A percentile compares a stretch with the other conserved stretches of the same genome.
Evolutionary conservation across 1,140 invertebrate species (phyloP).

Genomic region (Zaprionus davidi): DNA sequence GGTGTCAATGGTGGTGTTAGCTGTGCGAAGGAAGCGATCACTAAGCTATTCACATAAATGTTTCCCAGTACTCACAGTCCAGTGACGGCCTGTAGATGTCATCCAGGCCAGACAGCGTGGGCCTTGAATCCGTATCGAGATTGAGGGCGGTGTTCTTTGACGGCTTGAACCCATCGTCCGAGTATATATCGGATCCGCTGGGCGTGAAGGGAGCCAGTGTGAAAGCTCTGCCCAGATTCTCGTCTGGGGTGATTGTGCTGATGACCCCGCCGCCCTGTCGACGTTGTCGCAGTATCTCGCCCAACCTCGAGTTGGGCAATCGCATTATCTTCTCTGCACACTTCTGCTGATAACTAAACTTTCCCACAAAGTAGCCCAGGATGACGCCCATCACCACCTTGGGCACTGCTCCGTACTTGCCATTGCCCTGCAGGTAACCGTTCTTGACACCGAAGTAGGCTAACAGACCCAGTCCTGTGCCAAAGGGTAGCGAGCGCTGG

Average conservation of each 20-base stretch:
- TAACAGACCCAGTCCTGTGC: constrained; percentile 86
- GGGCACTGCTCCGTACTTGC: constrained; percentile 87
- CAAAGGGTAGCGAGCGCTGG: constrained; percentile 88
- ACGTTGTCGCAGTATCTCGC: constrained; percentile 68
- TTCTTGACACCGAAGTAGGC: constrained; percentile 87
- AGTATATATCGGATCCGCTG: constrained; percentile 82
- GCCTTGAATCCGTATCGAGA: constrained; percentile 84
- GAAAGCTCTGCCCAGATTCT: constrained; percentile 84
- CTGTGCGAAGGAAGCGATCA: background rate
- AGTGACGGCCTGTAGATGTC: constrained; percentile 85
- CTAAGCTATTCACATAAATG: background rate
- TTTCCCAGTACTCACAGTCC: constrained; percentile 78
- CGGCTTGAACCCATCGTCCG: constrained; percentile 74
- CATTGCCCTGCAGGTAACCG: constrained; percentile 85
- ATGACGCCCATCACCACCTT: constrained; percentile 88
- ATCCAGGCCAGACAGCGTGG: constrained; percentile 84
- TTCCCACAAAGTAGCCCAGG: constrained; percentile 90
- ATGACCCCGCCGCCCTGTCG: constrained; percentile 65
- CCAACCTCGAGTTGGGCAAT: constrained; percentile 85
- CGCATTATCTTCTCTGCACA: constrained; percentile 91
- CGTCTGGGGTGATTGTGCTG: constrained; percentile 74
- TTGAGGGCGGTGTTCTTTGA: constrained; percentile 74
- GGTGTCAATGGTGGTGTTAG: constrained; percentile 50
- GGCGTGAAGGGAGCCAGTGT: constrained; percentile 84
- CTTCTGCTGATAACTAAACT: constrained; percentile 89